A percentile compares a stretch with the other conserved stretches of the same genome.
These are phyloP conservation scores for Darevskia nairensis DNA, from an alignment of 2,797 vertebrate genomes.

Conservation along the genomic window DNA sequence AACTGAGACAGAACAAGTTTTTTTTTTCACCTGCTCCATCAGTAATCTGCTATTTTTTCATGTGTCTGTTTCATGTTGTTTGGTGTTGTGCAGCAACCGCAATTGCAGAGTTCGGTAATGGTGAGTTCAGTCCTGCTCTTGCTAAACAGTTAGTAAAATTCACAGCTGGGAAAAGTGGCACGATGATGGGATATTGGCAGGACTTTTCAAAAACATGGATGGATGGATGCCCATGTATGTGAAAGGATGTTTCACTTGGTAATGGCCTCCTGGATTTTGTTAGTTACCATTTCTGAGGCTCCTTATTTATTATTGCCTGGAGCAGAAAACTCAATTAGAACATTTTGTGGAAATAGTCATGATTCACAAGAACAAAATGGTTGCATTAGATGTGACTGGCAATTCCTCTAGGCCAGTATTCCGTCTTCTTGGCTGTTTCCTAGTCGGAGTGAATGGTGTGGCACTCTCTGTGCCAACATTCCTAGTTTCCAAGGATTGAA, in stretches of 20 bases:
- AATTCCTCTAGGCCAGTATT: background rate
- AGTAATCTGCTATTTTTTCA: background rate
- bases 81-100: background rate
- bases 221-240: background rate
- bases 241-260: background rate
- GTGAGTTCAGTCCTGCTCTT: background rate
- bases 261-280: background rate
- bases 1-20: constrained; percentile 2
- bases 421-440: background rate
- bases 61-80: background rate
- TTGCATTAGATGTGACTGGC: background rate
- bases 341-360: background rate
- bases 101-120: background rate
- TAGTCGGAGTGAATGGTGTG: background rate
- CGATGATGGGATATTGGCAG: background rate
- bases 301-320: background rate
- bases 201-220: constrained; percentile 9
- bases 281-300: fast-evolving
- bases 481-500: background rate
- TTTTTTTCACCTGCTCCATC: background rate
- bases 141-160: background rate
- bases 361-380: background rate
- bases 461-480: background rate
- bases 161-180: background rate
- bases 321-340: constrained; percentile 17